These are phyloP conservation scores for Dipodomys merriami DNA, from an alignment of 2,113 vertebrate species.

Conservation along the genomic window DNA sequence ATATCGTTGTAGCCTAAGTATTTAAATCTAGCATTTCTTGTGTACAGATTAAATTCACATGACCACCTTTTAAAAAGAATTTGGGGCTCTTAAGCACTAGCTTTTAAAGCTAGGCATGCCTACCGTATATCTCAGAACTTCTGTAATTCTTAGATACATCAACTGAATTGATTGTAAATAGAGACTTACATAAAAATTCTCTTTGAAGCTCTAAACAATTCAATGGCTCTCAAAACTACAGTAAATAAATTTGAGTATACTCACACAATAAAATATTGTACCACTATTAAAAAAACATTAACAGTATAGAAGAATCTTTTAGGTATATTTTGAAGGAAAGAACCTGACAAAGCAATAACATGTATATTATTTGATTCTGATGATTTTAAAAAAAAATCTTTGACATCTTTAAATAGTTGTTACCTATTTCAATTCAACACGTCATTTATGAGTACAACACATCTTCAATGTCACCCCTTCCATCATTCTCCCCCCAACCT, in stretches of 20 bases:
- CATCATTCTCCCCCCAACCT: too few relatives aligned
- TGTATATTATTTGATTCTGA: background rate
- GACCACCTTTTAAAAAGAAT: conserved; percentile 29
- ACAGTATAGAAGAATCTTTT: background rate
- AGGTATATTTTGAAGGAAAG: background rate
- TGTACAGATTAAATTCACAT: conserved; percentile 12
- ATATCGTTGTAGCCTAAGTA: background rate
- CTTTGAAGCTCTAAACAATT: background rate
- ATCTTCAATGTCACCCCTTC: too few relatives aligned
- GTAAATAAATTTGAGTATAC: background rate
- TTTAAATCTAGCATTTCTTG: conserved; percentile 10
- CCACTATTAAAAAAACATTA: background rate
- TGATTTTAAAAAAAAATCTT: too few relatives aligned
- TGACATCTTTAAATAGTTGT: too few relatives aligned
- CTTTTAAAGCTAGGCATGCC: background rate
- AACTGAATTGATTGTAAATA: background rate
- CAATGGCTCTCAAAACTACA: background rate
- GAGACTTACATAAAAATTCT: background rate
- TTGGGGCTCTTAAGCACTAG: background rate
- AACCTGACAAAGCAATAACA: background rate
- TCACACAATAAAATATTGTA: background rate
- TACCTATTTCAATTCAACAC: too few relatives aligned
- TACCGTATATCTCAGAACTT: background rate
- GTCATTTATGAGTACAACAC: too few relatives aligned
- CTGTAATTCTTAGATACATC: background rate